Percentiles rank a stretch among this genome's conserved stretches.
phyloP scores from a whole-genome alignment of 2,888 invertebrate species.

The Mythimna pallens region DNA sequence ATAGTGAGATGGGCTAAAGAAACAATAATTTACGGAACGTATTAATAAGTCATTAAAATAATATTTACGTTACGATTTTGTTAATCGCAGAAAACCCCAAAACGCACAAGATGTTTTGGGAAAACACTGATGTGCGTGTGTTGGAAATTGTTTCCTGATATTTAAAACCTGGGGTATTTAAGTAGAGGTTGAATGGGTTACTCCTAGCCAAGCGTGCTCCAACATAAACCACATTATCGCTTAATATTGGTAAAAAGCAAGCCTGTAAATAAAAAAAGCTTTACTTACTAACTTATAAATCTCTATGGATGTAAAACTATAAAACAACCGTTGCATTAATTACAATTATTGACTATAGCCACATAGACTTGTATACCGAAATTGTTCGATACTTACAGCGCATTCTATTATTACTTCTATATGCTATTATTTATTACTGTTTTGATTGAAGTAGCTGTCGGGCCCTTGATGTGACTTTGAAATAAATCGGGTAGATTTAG shows the following conservation, averaged over 20 bases:
- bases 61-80: too few species aligned
- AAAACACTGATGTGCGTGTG: too few species aligned
- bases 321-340: conserved; percentile 37
- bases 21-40: background rate
- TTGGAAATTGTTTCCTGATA: too few species aligned
- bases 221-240: too few species aligned
- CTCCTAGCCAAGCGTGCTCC: too few species aligned
- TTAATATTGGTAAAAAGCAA: too few species aligned
- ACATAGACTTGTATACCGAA: conserved; percentile 12
- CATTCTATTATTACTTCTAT: conserved; percentile 47
- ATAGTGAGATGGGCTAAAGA: background rate
- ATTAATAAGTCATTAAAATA: background rate
- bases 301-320: conserved; percentile 30
- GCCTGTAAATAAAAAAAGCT: too few species aligned
- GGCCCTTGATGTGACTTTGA: conserved; percentile 17
- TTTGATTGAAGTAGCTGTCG: conserved; percentile 36
- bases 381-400: background rate
- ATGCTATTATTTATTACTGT: conserved; percentile 13
- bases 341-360: conserved; percentile 17
- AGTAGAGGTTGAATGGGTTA: too few species aligned
- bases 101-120: too few species aligned
- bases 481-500: conserved; percentile 4
- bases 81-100: too few species aligned
- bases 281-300: background rate
- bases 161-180: too few species aligned